Evolutionary conservation across 2,888 invertebrate species (phyloP), one percentile per base, ranked within the genome.

Genomic region (Uloborus plumipes): DNA sequence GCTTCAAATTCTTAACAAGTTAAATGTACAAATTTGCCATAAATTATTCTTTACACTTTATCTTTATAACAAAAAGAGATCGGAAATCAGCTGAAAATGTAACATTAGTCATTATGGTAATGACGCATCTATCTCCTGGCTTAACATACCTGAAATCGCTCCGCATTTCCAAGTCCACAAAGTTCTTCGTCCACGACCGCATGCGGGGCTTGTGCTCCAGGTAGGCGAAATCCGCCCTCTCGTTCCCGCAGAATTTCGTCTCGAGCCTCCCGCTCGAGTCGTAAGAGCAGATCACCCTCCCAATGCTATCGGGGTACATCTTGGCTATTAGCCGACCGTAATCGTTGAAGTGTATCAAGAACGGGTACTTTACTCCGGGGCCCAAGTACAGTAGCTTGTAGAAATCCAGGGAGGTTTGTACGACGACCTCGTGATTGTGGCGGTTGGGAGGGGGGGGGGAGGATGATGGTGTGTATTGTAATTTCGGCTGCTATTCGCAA

Each of bases 361-460:
- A 97, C 49, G 96, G 94, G 62, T 88, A 87, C 15, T 87, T 86
- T 4, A 88, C 86, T 11, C 87, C 96, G 0, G 96, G 96, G 16
- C 96, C 95, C 0, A 94, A 94, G 88, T 96, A 97, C 0, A 95
- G 94, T 14, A 86, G 61, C 85, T 96, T 91, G 71, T 96, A 92
- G 88, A 96, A 95, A n/a, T 97, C 97, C 71, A 98, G 92, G 0
- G 97, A 96, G 3, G 96, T 94, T 89, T 97, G 95, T 85, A 95
- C 93, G 86, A 94, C 94, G 89, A 98, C 96, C 11, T 94, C 94
- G 89, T 98, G 97, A 84, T 94, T 94, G 0, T 95, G 95, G 55
- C 94, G 94, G 15, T 95, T 95, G 0, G 98, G 98, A n/a, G n/a
- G n/a, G n/a, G n/a, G n/a, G n/a, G n/a, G n/a, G n/a, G 64, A 96